A percentile compares a stretch with the other conserved stretches of the same genome.
Evolutionary conservation across 2,888 invertebrate species (phyloP).

Genomic region (Andrena praecox): DNA sequence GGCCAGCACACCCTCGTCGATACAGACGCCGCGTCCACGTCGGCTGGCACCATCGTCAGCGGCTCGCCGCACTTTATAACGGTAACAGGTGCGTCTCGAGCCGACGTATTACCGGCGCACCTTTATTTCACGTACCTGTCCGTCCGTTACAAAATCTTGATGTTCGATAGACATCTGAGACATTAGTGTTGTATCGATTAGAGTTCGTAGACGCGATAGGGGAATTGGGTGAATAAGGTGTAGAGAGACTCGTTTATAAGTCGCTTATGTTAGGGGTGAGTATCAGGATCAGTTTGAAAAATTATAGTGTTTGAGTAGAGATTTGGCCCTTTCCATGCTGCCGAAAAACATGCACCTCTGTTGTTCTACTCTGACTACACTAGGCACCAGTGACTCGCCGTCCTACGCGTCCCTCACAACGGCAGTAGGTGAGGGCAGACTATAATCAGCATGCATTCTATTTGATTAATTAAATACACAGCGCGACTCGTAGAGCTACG

Average conservation of each 20-base stretch:
- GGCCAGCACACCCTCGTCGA: conserved; percentile 85
- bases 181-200: conserved; percentile 5
- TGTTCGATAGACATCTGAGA: neutral
- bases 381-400: conserved; percentile 84
- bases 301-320: conserved; percentile 76
- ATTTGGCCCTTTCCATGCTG: conserved; percentile 78
- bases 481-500: conserved; percentile 27
- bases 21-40: conserved; percentile 86
- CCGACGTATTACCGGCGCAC: neutral
- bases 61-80: conserved; percentile 89
- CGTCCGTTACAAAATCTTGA: neutral
- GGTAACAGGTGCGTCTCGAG: conserved; percentile 87
- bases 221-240: conserved; percentile 71
- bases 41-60: conserved; percentile 84
- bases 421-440: conserved; percentile 84
- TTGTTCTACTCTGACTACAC: conserved; percentile 78
- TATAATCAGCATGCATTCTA: conserved; percentile 75
- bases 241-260: conserved; percentile 34
- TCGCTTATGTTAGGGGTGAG: conserved; percentile 58
- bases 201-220: neutral
- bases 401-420: conserved; percentile 86
- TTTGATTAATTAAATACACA: conserved; percentile 43
- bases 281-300: conserved; percentile 70
- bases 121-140: conserved; percentile 8
- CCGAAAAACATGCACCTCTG: conserved; percentile 78